These are phyloP conservation scores for Daktulosphaira vitifoliae DNA, from an alignment of 1,140 invertebrate genomes.

Conservation along the genomic window DNA sequence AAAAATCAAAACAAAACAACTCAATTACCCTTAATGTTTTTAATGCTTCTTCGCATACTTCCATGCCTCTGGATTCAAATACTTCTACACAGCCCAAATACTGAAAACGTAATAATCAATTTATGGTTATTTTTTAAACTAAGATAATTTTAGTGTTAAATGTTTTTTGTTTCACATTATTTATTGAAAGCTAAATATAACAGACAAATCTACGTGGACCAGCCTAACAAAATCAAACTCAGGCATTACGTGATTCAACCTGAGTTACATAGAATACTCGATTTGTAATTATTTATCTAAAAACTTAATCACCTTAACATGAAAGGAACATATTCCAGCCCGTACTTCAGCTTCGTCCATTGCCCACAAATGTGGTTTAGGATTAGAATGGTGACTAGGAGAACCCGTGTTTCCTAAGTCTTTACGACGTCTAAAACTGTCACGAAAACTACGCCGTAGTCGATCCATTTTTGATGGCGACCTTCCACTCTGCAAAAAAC, in stretches of 20 bases:
- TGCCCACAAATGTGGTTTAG: conserved; percentile 95
- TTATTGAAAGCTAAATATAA: not conserved
- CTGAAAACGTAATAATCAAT: conserved; percentile 47
- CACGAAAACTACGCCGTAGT: conserved; percentile 79
- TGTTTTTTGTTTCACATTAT: not conserved
- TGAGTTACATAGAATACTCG: too few species aligned
- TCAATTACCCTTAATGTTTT: conserved; percentile 77
- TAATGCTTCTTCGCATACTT: conserved; percentile 97
- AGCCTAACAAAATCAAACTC: not conserved
- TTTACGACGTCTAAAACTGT: conserved; percentile 80
- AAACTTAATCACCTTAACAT: conserved; percentile 67
- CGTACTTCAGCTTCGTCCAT: conserved; percentile 93
- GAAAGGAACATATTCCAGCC: conserved; percentile 90
- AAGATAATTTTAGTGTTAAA: too few species aligned
- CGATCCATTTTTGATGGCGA: conserved; percentile 81
- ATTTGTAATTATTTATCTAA: conserved; percentile 12
- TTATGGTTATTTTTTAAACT: too few species aligned
- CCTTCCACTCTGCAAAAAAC: conserved; percentile 36
- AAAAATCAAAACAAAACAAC: not conserved
- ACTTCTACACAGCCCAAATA: conserved; percentile 99
- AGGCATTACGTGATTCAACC: too few species aligned
- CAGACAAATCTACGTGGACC: not conserved
- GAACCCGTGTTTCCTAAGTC: conserved; percentile 59
- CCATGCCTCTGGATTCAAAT: conserved; percentile 97
- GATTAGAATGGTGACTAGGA: conserved; percentile 44